phyloP scores from a whole-genome alignment of 2,888 invertebrate species.

The Eilema caniola region DNA sequence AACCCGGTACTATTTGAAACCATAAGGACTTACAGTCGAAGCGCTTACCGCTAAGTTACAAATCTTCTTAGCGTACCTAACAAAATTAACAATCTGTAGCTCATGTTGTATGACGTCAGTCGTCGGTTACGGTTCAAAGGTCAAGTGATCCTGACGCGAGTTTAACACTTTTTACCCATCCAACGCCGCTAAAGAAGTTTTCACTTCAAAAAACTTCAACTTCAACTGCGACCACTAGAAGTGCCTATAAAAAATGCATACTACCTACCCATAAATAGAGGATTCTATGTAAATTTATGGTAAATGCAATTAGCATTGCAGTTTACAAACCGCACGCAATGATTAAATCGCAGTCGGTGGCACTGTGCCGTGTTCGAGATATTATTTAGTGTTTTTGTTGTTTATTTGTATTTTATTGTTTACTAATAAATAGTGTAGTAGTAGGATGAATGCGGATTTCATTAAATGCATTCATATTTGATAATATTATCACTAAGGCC shows the following conservation, averaged over 20 bases:
- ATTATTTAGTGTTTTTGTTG: constrained; percentile 18
- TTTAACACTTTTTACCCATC: no score
- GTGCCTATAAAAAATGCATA: background rate
- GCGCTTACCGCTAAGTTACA: no score
- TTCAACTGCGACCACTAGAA: background rate
- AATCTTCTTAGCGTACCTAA: no score
- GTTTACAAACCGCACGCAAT: constrained; percentile 2
- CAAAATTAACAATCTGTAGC: no score
- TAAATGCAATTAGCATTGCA: background rate
- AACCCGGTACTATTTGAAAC: no score
- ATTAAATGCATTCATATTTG: background rate
- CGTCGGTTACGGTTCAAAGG: no score
- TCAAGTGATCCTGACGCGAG: no score
- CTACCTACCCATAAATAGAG: background rate
- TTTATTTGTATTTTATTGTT: background rate
- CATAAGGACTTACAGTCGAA: no score
- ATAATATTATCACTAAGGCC: no score
- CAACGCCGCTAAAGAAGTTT: no score
- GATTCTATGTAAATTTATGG: background rate
- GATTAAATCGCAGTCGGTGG: background rate
- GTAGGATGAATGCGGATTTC: background rate
- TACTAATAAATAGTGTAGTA: background rate
- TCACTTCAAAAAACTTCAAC: no score
- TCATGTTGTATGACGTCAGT: no score
- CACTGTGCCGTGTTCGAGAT: background rate